These are phyloP conservation scores for Crocodylus rhombifer DNA, from an alignment of 2,797 vertebrate species.

Conservation along the genomic window DNA sequence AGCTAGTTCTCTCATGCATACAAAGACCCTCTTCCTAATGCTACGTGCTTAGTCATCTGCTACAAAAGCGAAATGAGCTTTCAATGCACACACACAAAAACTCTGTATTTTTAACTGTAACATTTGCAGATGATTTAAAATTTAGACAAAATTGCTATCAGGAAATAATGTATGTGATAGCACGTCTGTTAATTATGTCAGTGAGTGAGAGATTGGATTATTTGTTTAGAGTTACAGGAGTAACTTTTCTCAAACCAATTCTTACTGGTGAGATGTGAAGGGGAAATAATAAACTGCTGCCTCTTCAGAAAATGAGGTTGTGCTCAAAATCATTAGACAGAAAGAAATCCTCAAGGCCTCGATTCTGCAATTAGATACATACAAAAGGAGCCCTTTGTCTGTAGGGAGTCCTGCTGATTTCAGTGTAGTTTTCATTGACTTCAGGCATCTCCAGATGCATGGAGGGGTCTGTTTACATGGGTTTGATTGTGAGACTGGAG, in stretches of 20 bases:
- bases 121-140: neutral
- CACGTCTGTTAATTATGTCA: neutral
- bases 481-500: neutral
- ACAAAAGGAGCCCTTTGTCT: neutral
- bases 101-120: slow-evolving; percentile 11
- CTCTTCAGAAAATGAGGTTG: slow-evolving; percentile 22
- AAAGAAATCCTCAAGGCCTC: slow-evolving; percentile 7
- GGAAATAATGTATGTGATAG: slow-evolving; percentile 35
- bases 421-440: neutral
- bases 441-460: accelerated
- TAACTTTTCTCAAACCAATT: neutral
- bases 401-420: neutral
- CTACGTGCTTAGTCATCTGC: slow-evolving; percentile 2
- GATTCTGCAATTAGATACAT: neutral
- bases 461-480: neutral
- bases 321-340: slow-evolving; percentile 18
- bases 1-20: neutral
- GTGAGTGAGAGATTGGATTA: neutral
- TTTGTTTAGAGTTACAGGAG: neutral
- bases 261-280: neutral
- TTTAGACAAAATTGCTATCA: slow-evolving; percentile 2
- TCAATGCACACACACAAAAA: neutral
- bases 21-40: neutral
- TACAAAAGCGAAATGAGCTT: slow-evolving; percentile 34
- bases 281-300: neutral